Conservation (phyloP, 2,113 vertebrate genomes). For the Siniperca chuatsi region DNA sequence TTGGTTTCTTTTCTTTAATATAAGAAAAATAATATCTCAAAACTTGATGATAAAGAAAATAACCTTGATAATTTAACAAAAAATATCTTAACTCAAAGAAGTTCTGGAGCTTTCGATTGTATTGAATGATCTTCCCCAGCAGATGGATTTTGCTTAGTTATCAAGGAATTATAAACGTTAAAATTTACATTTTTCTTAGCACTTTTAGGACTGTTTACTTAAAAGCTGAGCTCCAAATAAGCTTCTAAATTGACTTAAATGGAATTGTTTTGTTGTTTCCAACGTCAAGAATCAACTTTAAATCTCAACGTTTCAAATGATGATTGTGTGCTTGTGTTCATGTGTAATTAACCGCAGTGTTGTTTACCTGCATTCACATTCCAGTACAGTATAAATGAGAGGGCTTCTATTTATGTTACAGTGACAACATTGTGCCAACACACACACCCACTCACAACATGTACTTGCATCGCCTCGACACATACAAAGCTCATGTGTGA, state of each 20-base stretch:
- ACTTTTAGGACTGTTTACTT: neutral
- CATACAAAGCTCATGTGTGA: conserved; percentile 57
- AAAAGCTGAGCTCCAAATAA: neutral
- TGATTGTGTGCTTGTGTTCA: neutral
- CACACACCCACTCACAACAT: neutral
- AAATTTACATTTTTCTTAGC: neutral
- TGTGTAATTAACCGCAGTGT: neutral
- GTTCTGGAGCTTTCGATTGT: too few species aligned
- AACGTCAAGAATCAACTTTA: neutral
- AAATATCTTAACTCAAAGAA: too few species aligned
- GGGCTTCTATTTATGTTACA: conserved; percentile 48
- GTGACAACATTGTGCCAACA: conserved; percentile 25
- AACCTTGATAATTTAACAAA: too few species aligned
- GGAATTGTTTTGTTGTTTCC: neutral
- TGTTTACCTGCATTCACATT: conserved; percentile 20
- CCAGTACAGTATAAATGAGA: conserved; percentile 25
- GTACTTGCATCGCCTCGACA: conserved; percentile 37
- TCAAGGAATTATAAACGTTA: neutral
- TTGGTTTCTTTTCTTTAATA: too few species aligned
- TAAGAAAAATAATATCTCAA: too few species aligned
- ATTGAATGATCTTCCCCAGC: neutral
- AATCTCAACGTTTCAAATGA: neutral
- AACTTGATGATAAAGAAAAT: too few species aligned
- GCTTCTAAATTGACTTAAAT: neutral
- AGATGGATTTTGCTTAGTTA: neutral